A percentile compares a stretch with the other conserved stretches of the same genome.
phyloP scores from a whole-genome alignment of 1,140 invertebrate species.

The Patella vulgata region DNA sequence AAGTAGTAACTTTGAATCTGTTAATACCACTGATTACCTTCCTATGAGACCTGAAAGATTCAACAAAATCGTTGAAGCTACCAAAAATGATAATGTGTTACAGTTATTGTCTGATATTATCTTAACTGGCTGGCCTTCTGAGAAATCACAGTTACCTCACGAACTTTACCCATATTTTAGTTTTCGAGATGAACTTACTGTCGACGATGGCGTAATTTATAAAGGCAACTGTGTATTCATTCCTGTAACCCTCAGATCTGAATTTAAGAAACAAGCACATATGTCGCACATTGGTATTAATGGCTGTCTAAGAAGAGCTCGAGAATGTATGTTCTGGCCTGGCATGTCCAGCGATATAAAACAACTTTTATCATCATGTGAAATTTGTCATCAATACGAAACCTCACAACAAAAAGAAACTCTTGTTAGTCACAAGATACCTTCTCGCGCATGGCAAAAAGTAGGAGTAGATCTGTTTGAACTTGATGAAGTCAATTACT shows the following conservation, averaged over 20 bases:
- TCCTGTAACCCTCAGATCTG: constrained; percentile 14
- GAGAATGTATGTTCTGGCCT: constrained; percentile 36
- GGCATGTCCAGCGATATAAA: constrained; percentile 35
- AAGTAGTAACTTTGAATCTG: neutral
- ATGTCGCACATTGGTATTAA: constrained; percentile 31
- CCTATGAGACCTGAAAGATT: constrained; percentile 3
- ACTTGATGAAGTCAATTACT: constrained; percentile 1
- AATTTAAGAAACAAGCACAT: constrained; percentile 28
- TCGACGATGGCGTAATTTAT: constrained; percentile 40
- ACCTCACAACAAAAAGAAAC: constrained; percentile 21
- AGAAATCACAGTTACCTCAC: neutral
- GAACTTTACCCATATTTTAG: constrained; percentile 20
- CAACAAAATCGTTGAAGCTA: constrained; percentile 8
- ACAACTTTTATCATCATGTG: constrained; percentile 26
- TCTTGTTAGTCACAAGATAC: constrained; percentile 25
- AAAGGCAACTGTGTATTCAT: constrained; percentile 33
- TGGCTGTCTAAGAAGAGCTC: constrained; percentile 31
- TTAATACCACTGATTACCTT: neutral
- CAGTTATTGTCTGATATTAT: neutral
- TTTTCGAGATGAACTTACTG: constrained; percentile 32
- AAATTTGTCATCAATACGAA: constrained; percentile 19
- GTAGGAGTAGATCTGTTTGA: constrained; percentile 25
- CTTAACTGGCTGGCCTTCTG: constrained; percentile 15
- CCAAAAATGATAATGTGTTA: constrained; percentile 6
- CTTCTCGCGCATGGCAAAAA: constrained; percentile 33